Base-by-base conservation (phyloP, 2,113 vertebrate species). In the Chloebia gouldiae region DNA sequence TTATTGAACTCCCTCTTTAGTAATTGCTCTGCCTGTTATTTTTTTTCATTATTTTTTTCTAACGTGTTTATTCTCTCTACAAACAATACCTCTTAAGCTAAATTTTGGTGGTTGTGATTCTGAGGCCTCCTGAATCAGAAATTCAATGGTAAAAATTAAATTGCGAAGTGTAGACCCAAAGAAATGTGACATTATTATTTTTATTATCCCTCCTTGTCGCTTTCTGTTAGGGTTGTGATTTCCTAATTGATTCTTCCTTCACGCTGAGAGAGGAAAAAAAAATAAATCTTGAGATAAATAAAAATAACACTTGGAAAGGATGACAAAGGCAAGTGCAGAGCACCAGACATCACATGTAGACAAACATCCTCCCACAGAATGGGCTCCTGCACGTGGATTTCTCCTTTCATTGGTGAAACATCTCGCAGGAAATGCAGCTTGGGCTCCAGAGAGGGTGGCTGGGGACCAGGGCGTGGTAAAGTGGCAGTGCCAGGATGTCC, bases 171-270 rank as follows among this genome's bases (percentile, higher is more conserved):
- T 18, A 40, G 40, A 11, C 49, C 53, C 20, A 19, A 39, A 68
- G 45, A 53, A 60, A 39, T 31, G 37, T 18, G n/a, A 24, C 30
- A 42, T 78, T 20, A 33, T 31, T 31, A 24, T 83, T 23, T 16
- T 30, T 64, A 33, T 83, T 35, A 33, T 35, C 61, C 27, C 15
- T 78, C 65, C 47, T 64, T 89, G 40, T 65, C 16, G 18, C 51
- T 85, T 81, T 60, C 75, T 82, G n/a, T 49, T 51, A 30, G n/a
- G 27, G 31, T 18, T 85, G 70, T 44, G 57, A 90, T 71, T 81
- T 76, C 49, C 71, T 88, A 65, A 88, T 90, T 86, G 88, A 72
- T 82, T 93, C 54, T 88, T 44, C 45, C 68, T 90, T 86, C 80
- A 42, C 50, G 22, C 14, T 15, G 22, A 56, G 66, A 2, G 2